Percentiles rank a stretch among this genome's conserved stretches.
Conservation (phyloP, 2,113 vertebrate genomes). For the Labeo catla region DNA sequence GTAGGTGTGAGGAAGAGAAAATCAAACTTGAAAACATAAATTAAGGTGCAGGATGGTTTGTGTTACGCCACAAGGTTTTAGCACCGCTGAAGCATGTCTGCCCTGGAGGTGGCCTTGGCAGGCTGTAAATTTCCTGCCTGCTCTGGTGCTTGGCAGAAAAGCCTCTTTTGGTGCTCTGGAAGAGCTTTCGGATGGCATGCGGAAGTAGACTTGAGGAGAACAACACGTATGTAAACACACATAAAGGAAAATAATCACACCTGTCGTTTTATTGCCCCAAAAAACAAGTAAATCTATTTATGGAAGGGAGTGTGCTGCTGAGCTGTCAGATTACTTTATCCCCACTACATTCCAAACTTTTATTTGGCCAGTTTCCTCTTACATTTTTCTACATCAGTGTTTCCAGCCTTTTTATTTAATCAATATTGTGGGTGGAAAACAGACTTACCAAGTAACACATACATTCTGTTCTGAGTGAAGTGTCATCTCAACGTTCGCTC, state of each 20-base stretch:
- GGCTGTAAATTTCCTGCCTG: conserved; percentile 25
- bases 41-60: conserved; percentile 23
- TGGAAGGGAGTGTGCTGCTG: neutral
- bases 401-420: neutral
- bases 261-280: conserved; percentile 34
- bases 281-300: conserved; percentile 19
- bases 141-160: conserved; percentile 16
- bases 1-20: conserved; percentile 21
- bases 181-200: conserved; percentile 15
- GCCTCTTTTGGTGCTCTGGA: neutral
- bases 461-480: too few relatives aligned
- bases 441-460: neutral
- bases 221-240: neutral
- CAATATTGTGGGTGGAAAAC: neutral
- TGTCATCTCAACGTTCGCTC: too few relatives aligned
- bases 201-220: neutral
- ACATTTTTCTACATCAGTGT: neutral
- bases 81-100: conserved; percentile 39
- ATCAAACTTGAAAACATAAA: conserved; percentile 16
- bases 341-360: neutral
- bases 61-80: conserved; percentile 26
- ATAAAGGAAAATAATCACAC: conserved; percentile 34
- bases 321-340: neutral
- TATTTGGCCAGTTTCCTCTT: conserved; percentile 23
- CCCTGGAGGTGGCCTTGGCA: conserved; percentile 17